phyloP scores from a whole-genome alignment of 2,888 invertebrate genomes.

The Pollenia labialis region DNA sequence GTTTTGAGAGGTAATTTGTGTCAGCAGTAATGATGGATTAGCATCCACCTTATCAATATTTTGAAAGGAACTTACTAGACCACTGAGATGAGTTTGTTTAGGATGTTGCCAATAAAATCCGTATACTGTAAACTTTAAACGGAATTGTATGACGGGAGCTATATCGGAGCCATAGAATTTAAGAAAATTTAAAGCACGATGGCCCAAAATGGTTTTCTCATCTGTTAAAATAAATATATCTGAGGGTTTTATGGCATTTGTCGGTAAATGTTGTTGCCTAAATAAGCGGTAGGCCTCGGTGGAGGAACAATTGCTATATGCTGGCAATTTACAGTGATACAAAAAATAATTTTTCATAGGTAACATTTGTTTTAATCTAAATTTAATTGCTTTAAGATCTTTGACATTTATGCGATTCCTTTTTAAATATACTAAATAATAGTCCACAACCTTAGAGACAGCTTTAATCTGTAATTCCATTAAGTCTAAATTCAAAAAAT shows the following conservation, averaged over 20 bases:
- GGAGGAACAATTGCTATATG: slow-evolving; percentile 76
- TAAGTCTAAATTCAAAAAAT: slow-evolving; percentile 85
- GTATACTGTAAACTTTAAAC: slow-evolving; percentile 87
- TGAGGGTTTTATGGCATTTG: slow-evolving; percentile 81
- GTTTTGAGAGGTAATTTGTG: slow-evolving; percentile 56
- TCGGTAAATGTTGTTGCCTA: slow-evolving; percentile 73
- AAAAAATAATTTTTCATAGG: slow-evolving; percentile 76
- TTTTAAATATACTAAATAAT: slow-evolving; percentile 86
- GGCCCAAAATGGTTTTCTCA: slow-evolving; percentile 87
- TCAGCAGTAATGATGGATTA: slow-evolving; percentile 81
- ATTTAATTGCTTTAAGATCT: slow-evolving; percentile 81
- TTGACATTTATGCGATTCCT: slow-evolving; percentile 47
- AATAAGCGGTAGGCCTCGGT: slow-evolving; percentile 78
- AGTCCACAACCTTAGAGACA: slow-evolving; percentile 86
- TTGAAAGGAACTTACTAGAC: slow-evolving; percentile 84
- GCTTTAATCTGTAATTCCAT: slow-evolving; percentile 87
- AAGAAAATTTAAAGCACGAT: slow-evolving; percentile 87
- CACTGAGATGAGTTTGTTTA: slow-evolving; percentile 85
- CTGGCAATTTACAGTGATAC: slow-evolving; percentile 75
- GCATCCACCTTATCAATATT: slow-evolving; percentile 79
- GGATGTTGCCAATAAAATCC: slow-evolving; percentile 89
- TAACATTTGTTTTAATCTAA: slow-evolving; percentile 75
- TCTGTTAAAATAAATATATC: slow-evolving; percentile 87
- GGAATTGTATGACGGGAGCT: slow-evolving; percentile 83
- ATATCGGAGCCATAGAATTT: slow-evolving; percentile 86